Base-by-base conservation (phyloP, 2,888 invertebrate species). In the Pammene fasciana region DNA sequence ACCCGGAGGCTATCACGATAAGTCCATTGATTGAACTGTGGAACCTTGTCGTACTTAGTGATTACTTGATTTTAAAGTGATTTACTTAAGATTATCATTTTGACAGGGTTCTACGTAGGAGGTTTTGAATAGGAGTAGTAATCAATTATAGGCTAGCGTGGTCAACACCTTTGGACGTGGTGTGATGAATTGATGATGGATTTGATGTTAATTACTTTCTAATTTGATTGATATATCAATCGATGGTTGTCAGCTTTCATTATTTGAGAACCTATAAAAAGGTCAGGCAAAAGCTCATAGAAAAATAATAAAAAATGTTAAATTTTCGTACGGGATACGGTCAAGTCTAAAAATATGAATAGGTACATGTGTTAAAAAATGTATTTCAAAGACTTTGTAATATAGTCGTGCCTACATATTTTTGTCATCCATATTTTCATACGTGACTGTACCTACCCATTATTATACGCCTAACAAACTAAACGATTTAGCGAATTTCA, bases 1-100 rank as follows among this genome's bases (percentile, higher is more conserved):
- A 46, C 65, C 68, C 68, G 65, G 38, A 18, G 68, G 68, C 65
- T 34, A 57, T 64, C 67, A 68, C 61, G 61, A 50, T 6, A 48
- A 18, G 50, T 52, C 18, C 50, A 36, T 60, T 52, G 43, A 52
- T 16, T 52, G 34, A 16, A 14, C 36, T 60, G 5, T 18, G 18
- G 48, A 18, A 61, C 61, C 48, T 50, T 61, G 61, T 50, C 61
- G 10, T 50, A 61, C 18, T 36, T 18, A 61, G 16, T 11, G 13
- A 9, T 6, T 38, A 48, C 11, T 38, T 50, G 13, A 16, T 48
- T 48, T 13, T 8, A 50, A 61, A 38, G 46, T 18, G 5, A 50
- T 50, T 36, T 50, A 0, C 13, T 50, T 36, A 13, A 16, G 46
- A 16, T 16, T 38, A 13, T 13, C 1, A 3, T 38, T 61, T 16